Base-by-base conservation (phyloP, 2,113 vertebrate species). In the Strix uralensis region DNA sequence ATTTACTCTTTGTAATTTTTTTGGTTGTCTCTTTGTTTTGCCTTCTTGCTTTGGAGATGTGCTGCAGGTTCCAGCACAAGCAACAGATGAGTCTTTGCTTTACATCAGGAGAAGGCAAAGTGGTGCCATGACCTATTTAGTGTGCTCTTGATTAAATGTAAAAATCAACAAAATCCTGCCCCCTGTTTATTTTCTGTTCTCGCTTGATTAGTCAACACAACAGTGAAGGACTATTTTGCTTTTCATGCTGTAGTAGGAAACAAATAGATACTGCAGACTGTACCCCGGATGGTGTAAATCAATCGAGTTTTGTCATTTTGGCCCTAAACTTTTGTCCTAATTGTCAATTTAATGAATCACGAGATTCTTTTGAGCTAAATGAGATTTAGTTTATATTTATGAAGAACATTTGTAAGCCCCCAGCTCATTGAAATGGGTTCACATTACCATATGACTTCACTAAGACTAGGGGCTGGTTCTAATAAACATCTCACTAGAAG, bases 41-140 rank as follows among this genome's bases (percentile, higher is more conserved):
- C 7, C 63, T 94, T 61, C 59, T 92, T 86, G 42, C 67, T 96
- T 92, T 72, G 51, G 84, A 94, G 66, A 86, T 81, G 42, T 40
- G 38, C 44, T 66, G 63, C 47, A 94, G 55, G 51, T 86, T 79
- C 75, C 69, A 87, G 62, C 10, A 72, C 13, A 95, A 94, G 89
- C 72, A 71, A 84, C 71, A 83, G 69, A 91, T 69, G 78, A 84
- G 23, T 81, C 57, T 96, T 61, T 88, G 46, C 77, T 94, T 94
- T 96, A 66, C 40, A 82, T 89, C 62, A 91, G 32, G 52, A 84
- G 73, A 94, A 94, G 42, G 94, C 46, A 82, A 93, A 96, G 73
- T 4, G 42, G 90, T 83, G 66, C 61, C 82, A 57, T 61, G 67
- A 82, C 58, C 82, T 91, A 47, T 69, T 82, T 67, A 66, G 47